Conservation (phyloP, 2,797 vertebrate species). For the Crocodylus rhombifer region DNA sequence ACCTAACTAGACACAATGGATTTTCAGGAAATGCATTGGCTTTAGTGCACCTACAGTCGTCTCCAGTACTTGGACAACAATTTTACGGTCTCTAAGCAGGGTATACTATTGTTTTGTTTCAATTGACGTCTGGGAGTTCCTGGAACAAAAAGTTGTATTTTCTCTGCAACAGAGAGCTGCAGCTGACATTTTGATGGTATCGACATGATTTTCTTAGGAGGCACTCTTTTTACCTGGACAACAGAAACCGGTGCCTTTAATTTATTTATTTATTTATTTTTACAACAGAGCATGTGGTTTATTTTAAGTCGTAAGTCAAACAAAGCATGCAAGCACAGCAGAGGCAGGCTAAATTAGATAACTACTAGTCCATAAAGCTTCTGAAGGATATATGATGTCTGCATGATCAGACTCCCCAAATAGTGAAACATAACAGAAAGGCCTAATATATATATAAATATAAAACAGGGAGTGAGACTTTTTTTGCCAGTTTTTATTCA, state of each 20-base stretch:
- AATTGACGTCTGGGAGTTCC: background rate
- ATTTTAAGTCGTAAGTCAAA: accelerated
- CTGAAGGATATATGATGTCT: background rate
- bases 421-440: accelerated
- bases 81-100: background rate
- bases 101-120: background rate
- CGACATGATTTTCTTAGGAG: accelerated
- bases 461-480: no score
- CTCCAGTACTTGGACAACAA: accelerated
- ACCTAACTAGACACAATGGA: background rate
- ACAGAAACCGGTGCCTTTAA: accelerated
- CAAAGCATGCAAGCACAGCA: no score
- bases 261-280: background rate
- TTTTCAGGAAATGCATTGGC: background rate
- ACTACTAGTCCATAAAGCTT: accelerated
- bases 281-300: accelerated
- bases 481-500: background rate
- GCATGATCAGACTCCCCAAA: background rate
- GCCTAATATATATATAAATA: background rate
- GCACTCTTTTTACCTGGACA: background rate
- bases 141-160: background rate
- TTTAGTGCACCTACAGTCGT: background rate
- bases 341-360: accelerated
- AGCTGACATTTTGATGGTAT: accelerated
- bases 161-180: background rate